phyloP scores from a whole-genome alignment of 2,113 vertebrate species.

The Girardinichthys multiradiatus region DNA sequence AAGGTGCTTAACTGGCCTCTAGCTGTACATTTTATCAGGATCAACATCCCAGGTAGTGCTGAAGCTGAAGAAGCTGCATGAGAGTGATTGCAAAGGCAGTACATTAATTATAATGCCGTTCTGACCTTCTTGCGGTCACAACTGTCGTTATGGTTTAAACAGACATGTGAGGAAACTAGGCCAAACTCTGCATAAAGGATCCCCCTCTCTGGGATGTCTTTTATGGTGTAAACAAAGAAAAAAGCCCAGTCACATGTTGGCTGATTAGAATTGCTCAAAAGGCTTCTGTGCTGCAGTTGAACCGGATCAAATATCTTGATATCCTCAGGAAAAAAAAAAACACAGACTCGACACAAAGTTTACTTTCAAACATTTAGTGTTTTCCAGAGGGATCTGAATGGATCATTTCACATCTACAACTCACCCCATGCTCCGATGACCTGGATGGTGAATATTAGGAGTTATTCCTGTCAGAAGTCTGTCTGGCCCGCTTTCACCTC shows the following conservation, averaged over 20 bases:
- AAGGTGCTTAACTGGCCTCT: constrained; percentile 6
- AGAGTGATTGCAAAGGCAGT: background rate
- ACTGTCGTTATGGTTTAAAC: constrained; percentile 6
- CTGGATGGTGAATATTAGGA: constrained; percentile 27
- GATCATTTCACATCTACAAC: constrained; percentile 30
- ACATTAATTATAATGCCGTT: background rate
- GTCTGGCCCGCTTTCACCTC: background rate
- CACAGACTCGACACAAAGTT: constrained; percentile 38
- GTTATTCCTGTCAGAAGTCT: constrained; percentile 39
- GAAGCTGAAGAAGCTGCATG: background rate
- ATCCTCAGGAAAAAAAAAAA: background rate
- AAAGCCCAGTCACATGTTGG: constrained; percentile 14
- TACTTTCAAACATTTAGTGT: constrained; percentile 33
- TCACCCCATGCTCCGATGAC: constrained; percentile 73
- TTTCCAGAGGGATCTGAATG: background rate
- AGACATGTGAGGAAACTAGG: constrained; percentile 24
- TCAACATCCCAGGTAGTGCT: background rate
- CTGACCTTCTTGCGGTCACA: constrained; percentile 30
- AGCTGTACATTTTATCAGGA: background rate
- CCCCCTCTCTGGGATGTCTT: background rate
- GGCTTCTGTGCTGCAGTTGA: background rate
- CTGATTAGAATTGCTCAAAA: background rate
- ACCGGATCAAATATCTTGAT: background rate
- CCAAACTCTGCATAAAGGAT: constrained; percentile 11
- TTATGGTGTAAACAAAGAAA: constrained; percentile 27